Base-by-base conservation (phyloP, 1,140 invertebrate species). In the Drosophila micromelanica region DNA sequence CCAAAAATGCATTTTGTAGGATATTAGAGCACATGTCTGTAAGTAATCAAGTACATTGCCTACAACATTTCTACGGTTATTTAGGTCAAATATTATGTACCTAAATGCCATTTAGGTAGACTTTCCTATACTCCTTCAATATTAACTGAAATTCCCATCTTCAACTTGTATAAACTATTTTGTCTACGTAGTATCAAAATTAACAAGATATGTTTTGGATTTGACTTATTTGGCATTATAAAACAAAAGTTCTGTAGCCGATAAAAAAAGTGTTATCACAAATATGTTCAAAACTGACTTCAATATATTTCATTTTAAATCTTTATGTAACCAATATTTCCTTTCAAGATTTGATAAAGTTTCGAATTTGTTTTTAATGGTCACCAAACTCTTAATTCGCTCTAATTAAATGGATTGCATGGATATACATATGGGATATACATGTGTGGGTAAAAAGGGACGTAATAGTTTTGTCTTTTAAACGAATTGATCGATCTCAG, bases 1-100 rank as follows among this genome's bases (percentile, higher is more conserved):
- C 30, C 56, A 55, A 71, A 63, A 63, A 56, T 71, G 46, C 54
- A 73, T 67, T 73, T 32, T 68, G 63, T 86, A 86, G 82, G 81
- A 87, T 78, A 69, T 67, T 73, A 73, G 63, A 72, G 54, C 55
- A 68, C 32, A 48, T 68, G 63, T 55, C 70, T 73, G 70, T 73
- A 73, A 73, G 70, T 73, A 73, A 73, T 68, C 42, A 52, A 59
- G 30, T 67, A 55, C 30, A 69, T 63, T 72, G 69, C 55, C 51
- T 63, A 55, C 37, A 57, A 35, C 46, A 46, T 72, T 57, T 51
- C 37, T 46, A 37, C 59, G 46, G 62, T 51, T 43, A 59, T 45
- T 52, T 54, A 45, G 65, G 32, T 37, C 13, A 40, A 51, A 46
- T 9, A 62, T 45, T 32, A n/a, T 32, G 20, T 11, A 46, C 30